Conservation (phyloP, 2,797 vertebrate genomes). For the Champsocephalus esox region DNA sequence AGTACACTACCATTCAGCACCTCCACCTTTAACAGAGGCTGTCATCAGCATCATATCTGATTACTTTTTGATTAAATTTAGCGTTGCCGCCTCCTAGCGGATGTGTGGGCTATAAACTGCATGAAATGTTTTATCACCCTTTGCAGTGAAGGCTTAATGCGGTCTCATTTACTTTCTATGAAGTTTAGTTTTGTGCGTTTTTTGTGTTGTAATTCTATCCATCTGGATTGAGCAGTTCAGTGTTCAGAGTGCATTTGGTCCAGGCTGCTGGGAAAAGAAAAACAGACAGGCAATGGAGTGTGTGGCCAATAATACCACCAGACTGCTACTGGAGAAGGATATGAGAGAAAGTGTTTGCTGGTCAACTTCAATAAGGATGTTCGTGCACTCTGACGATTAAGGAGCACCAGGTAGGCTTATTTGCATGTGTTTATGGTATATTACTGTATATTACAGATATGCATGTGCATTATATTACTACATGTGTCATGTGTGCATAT, state of each 20-base stretch:
- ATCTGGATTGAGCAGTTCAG: constrained; percentile 11
- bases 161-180: constrained; percentile 18
- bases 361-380: not conserved
- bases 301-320: not conserved
- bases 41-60: constrained; percentile 57
- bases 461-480: not conserved
- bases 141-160: constrained; percentile 22
- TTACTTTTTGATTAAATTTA: constrained; percentile 56
- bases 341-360: constrained; percentile 14
- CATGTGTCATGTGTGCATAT: not conserved
- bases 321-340: constrained; percentile 17
- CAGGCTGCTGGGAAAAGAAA: constrained; percentile 15
- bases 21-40: constrained; percentile 14
- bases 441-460: not conserved
- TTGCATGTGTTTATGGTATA: not conserved
- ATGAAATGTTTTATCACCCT: not conserved
- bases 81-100: constrained; percentile 70
- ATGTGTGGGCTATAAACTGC: constrained; percentile 23
- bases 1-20: constrained; percentile 16
- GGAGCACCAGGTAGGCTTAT: constrained; percentile 40
- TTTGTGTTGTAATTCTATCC: constrained; percentile 31
- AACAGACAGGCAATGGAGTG: constrained; percentile 12
- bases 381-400: constrained; percentile 1
- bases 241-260: constrained; percentile 1
- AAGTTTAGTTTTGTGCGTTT: constrained; percentile 4